phyloP scores from a whole-genome alignment of 2,888 invertebrate genomes.

The Mechanitis messenoides region DNA sequence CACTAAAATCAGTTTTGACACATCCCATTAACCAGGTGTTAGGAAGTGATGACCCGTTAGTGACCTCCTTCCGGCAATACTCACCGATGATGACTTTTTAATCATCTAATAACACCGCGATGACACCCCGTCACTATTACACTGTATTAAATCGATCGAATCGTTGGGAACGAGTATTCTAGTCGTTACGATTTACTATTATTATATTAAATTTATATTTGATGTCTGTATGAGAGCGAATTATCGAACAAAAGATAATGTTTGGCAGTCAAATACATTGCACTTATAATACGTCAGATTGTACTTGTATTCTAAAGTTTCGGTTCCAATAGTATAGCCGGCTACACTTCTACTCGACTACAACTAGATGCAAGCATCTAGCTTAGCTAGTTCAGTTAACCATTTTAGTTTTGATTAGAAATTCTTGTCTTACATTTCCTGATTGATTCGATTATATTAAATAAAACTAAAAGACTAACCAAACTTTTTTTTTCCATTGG shows the following conservation, averaged over 20 bases:
- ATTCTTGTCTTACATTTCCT: too few species aligned
- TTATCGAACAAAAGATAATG: neutral
- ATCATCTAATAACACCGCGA: slow-evolving; percentile 30
- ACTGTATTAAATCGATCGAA: slow-evolving; percentile 35
- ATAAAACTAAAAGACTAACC: too few species aligned
- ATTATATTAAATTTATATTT: slow-evolving; percentile 1
- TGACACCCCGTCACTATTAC: slow-evolving; percentile 32
- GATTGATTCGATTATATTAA: too few species aligned
- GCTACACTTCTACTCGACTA: too few species aligned
- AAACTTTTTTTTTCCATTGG: too few species aligned
- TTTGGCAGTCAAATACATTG: too few species aligned
- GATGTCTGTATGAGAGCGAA: neutral
- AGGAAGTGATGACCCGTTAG: slow-evolving; percentile 41
- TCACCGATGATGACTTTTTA: slow-evolving; percentile 44
- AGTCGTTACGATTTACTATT: neutral
- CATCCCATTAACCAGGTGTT: slow-evolving; percentile 35
- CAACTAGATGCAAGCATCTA: too few species aligned
- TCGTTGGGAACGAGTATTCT: slow-evolving; percentile 26
- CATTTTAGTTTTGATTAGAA: too few species aligned
- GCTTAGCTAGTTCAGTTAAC: too few species aligned
- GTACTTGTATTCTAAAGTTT: too few species aligned
- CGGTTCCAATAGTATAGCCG: too few species aligned
- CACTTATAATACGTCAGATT: too few species aligned
- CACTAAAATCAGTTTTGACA: slow-evolving; percentile 5
- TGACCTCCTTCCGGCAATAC: slow-evolving; percentile 37